Conservation (phyloP, 2,113 vertebrate species). For the Leptobrachium ailaonicum region DNA sequence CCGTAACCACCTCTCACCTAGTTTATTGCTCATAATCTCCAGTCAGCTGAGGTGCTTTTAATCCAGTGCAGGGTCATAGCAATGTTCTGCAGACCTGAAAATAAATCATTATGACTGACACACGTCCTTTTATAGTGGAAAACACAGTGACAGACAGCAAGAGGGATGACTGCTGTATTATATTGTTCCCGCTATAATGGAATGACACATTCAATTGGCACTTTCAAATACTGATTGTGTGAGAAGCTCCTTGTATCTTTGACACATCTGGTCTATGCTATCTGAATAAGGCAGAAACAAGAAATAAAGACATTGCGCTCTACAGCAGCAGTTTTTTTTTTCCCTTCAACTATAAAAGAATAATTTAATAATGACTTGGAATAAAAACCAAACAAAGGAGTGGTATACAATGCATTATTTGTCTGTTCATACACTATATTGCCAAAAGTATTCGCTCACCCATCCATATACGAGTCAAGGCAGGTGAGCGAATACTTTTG, state of each 20-base stretch:
- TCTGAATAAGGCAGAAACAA: background rate
- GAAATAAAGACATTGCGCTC: no score
- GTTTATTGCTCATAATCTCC: slow-evolving; percentile 1
- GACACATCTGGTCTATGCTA: background rate
- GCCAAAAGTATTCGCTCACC: no score
- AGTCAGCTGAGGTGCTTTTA: slow-evolving; percentile 4
- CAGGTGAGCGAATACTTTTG: no score
- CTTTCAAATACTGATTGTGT: background rate
- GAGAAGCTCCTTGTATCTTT: background rate
- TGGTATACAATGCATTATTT: no score
- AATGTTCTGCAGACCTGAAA: slow-evolving; percentile 10
- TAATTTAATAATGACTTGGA: no score
- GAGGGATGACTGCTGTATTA: background rate
- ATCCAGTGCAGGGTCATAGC: slow-evolving; percentile 18
- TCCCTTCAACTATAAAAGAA: no score
- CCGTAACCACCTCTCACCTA: slow-evolving; percentile 4
- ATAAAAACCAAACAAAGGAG: no score
- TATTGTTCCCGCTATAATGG: background rate
- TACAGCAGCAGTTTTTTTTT: no score
- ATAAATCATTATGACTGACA: slow-evolving; percentile 37
- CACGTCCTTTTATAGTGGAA: background rate
- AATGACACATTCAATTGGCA: background rate
- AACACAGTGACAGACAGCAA: background rate
- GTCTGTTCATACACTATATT: no score
- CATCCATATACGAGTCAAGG: no score